Percentiles rank a stretch among this genome's conserved stretches.
Conservation (phyloP, 2,113 vertebrate genomes). For the Lichenostomus cassidix region DNA sequence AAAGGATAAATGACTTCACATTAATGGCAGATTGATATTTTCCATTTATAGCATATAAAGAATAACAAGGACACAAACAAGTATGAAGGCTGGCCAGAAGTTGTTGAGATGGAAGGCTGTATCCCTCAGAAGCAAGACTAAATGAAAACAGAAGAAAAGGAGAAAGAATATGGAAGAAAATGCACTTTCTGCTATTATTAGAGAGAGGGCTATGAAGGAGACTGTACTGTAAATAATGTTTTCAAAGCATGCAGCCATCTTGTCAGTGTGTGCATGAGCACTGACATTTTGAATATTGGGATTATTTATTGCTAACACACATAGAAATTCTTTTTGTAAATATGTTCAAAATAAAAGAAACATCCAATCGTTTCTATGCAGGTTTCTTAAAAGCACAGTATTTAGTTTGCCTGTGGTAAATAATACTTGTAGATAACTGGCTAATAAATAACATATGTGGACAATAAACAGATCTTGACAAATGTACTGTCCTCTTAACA, state of each 20-base stretch:
- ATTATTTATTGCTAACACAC: constrained; percentile 82
- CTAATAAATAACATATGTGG: background rate
- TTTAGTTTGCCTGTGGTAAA: constrained; percentile 58
- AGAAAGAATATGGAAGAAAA: background rate
- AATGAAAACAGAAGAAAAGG: background rate
- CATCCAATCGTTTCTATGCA: constrained; percentile 60
- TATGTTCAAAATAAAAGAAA: constrained; percentile 52
- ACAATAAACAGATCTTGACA: constrained; percentile 39
- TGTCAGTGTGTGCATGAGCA: constrained; percentile 75
- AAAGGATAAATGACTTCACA: background rate
- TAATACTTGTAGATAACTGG: constrained; percentile 29
- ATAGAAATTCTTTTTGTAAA: constrained; percentile 74
- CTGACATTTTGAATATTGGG: constrained; percentile 64
- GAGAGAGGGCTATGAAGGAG: constrained; percentile 49
- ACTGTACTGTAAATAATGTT: constrained; percentile 66
- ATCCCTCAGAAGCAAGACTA: constrained; percentile 87
- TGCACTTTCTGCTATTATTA: constrained; percentile 57
- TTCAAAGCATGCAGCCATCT: constrained; percentile 72
- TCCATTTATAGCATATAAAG: constrained; percentile 88
- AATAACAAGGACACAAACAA: constrained; percentile 95
- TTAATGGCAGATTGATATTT: background rate
- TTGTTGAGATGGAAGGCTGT: constrained; percentile 98
- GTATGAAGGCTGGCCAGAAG: constrained; percentile 97
- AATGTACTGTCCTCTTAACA: constrained; percentile 42
- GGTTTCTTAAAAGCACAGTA: constrained; percentile 61